These are phyloP conservation scores for Maniola jurtina DNA, from an alignment of 1,140 invertebrate species.

Conservation along the genomic window DNA sequence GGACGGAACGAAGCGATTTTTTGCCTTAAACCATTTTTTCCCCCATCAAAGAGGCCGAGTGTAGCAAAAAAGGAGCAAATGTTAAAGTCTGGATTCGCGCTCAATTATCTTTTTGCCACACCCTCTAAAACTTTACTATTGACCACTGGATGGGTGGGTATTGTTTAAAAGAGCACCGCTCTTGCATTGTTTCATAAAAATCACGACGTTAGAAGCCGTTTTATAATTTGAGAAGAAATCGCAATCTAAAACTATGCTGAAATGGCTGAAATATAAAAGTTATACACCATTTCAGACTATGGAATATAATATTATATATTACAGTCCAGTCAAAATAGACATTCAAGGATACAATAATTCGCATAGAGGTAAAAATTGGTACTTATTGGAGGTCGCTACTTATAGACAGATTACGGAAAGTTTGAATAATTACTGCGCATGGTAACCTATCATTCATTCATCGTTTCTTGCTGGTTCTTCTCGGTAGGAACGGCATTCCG, in stretches of 20 bases:
- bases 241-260: no score
- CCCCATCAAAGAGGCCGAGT: conserved; percentile 24
- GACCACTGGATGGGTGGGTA: conserved; percentile 12
- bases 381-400: neutral
- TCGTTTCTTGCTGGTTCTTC: no score
- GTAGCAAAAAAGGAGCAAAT: conserved; percentile 23
- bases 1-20: conserved; percentile 30
- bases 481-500: no score
- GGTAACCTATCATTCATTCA: no score
- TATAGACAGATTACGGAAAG: neutral
- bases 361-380: no score
- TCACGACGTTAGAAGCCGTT: neutral
- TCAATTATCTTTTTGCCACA: conserved; percentile 27
- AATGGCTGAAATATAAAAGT: no score
- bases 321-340: no score
- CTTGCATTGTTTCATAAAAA: neutral
- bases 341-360: no score
- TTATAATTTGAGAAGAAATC: no score
- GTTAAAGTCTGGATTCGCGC: conserved; percentile 16
- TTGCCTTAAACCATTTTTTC: conserved; percentile 13
- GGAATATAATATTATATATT: no score
- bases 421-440: no score
- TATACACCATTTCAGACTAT: no score
- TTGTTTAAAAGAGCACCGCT: conserved; percentile 4
- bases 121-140: conserved; percentile 16